Evolutionary conservation across 2,797 vertebrate genomes (phyloP), one percentile per base, ranked within the genome.

Genomic region (Sebastes cheni): DNA sequence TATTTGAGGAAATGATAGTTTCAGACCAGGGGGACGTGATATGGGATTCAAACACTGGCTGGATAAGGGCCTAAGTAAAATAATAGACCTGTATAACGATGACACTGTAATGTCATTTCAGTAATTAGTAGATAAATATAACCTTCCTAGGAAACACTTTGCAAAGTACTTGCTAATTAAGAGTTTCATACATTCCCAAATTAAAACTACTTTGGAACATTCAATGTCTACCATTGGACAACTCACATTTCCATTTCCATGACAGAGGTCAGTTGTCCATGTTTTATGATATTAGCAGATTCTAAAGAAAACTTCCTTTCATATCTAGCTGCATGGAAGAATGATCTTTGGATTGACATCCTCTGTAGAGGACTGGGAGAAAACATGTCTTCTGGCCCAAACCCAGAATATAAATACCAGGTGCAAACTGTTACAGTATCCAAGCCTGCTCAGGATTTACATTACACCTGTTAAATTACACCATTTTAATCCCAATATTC

Each of bases 361-460:
- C n/a, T 23, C 54, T n/a, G n/a, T 10, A 55, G 54, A 55, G 54
- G 54, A 67, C 13, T 66, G 61, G 18, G 46, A 50, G 46, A 50
- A 20, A 8, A 20, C 18, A 18, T 50, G 46, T 50, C 46, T 50
- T 50, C 8, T 50, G 22, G 54, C 54, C 22, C 22, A 55, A 55
- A 23, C 22, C 22, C 54, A 55, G n/a, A 55, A 22, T 55, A 55
- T 55, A 11, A 0, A 23, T n/a, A 55, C 54, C n/a, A 22, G 54
- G 10, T n/a, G 54, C 22, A 55, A 12, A 55, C 9, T 55, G 10
- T 23, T 55, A 55, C 52, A 13, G n/a, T 55, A 55, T n/a, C n/a
- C n/a, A 55, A 22, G 52, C 0, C 22, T 55, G 0, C n/a, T 22
- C 10, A 11, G 52, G 11, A 52, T 0, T n/a, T 54, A 54, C n/a